A percentile compares a stretch with the other conserved stretches of the same genome.
Conservation (phyloP, 2,888 invertebrate species). For the Ophion costatus region DNA sequence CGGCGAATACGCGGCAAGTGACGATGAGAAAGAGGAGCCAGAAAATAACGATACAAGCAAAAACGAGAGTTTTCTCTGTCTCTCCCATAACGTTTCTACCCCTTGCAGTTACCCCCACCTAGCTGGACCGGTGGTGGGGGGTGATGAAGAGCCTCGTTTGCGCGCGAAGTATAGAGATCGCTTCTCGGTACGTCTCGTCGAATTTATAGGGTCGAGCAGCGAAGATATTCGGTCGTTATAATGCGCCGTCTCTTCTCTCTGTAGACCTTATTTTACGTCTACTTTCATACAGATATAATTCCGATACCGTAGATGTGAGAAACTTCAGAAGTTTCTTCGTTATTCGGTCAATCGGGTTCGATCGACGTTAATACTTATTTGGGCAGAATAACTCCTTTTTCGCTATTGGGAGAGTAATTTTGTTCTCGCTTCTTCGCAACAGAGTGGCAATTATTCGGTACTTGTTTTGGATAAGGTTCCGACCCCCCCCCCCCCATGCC, state of each 20-base stretch:
- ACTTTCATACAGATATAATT: slow-evolving; percentile 28
- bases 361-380: not conserved
- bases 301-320: not conserved
- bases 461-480: not conserved
- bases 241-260: slow-evolving; percentile 3
- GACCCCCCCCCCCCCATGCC: too few species aligned
- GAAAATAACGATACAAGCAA: slow-evolving; percentile 56
- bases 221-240: slow-evolving; percentile 54
- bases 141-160: slow-evolving; percentile 64
- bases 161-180: slow-evolving; percentile 52
- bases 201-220: slow-evolving; percentile 59
- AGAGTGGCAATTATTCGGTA: not conserved
- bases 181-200: slow-evolving; percentile 53
- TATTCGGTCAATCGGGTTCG: not conserved
- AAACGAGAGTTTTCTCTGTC: slow-evolving; percentile 25
- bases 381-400: not conserved
- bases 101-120: not conserved
- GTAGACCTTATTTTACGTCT: slow-evolving; percentile 2
- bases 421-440: not conserved
- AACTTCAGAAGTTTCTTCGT: slow-evolving; percentile 1
- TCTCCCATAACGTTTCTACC: slow-evolving; percentile 21
- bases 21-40: slow-evolving; percentile 29
- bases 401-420: not conserved
- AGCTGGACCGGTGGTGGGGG: not conserved
- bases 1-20: slow-evolving; percentile 48